phyloP scores from a whole-genome alignment of 2,888 invertebrate genomes.

The Dryococelus australis region DNA sequence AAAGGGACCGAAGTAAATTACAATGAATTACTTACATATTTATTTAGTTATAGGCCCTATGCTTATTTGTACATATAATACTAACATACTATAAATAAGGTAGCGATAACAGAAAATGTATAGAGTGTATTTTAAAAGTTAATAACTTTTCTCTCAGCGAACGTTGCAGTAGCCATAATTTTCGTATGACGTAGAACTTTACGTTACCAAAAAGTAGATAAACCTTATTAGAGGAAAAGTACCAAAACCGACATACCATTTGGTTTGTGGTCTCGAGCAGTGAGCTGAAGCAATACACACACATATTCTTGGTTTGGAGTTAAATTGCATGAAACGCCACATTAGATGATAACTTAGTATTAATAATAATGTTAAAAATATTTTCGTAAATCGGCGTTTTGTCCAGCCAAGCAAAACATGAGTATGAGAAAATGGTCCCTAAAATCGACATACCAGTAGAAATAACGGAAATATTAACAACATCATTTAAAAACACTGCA shows the following conservation, averaged over 20 bases:
- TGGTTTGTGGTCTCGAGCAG: background rate
- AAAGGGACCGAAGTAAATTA: no score
- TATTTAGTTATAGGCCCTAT: no score
- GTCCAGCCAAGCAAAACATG: background rate
- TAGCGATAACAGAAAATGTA: no score
- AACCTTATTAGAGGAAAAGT: background rate
- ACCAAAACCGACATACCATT: conserved; percentile 1
- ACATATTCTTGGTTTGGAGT: background rate
- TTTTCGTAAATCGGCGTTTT: background rate
- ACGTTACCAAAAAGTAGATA: no score
- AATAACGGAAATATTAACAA: background rate
- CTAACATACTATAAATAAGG: no score
- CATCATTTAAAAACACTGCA: background rate
- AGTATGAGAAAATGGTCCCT: background rate
- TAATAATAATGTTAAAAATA: background rate
- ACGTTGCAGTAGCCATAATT: no score
- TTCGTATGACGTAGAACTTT: no score
- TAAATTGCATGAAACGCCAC: background rate
- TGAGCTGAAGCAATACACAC: background rate
- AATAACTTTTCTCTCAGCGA: no score
- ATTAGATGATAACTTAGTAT: background rate
- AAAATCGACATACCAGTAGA: background rate
- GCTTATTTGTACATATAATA: no score
- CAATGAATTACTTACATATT: no score
- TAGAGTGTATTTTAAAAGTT: no score